These are phyloP conservation scores for Notothenia rossii DNA, from an alignment of 2,113 vertebrate species.

Conservation along the genomic window DNA sequence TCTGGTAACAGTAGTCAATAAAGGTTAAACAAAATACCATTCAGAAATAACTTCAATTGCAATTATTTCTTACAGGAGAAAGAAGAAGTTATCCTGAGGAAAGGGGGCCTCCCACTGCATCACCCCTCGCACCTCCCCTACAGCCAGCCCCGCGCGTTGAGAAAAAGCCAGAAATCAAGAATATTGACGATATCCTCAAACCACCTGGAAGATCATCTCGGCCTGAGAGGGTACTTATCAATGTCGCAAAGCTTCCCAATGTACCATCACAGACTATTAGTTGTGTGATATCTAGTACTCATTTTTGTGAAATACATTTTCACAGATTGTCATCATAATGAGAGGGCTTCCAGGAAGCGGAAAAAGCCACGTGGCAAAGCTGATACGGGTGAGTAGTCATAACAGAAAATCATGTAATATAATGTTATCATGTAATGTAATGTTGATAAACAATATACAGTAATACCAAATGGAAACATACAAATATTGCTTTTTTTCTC, in stretches of 20 bases:
- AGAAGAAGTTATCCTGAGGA: conserved; percentile 93
- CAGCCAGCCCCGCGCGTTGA: conserved; percentile 87
- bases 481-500: neutral
- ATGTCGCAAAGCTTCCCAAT: neutral
- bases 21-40: neutral
- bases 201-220: conserved; percentile 91
- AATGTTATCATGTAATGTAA: neutral
- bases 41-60: neutral
- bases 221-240: conserved; percentile 89
- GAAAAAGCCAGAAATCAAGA: conserved; percentile 97
- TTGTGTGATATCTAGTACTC: neutral
- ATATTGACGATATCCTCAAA: conserved; percentile 97
- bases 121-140: conserved; percentile 88
- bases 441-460: too few relatives aligned
- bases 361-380: conserved; percentile 98
- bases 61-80: conserved; percentile 83
- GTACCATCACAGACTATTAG: neutral
- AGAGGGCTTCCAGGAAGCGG: conserved; percentile 97
- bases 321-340: conserved; percentile 99
- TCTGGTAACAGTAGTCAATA: neutral
- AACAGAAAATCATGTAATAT: neutral
- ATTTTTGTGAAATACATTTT: conserved; percentile 45
- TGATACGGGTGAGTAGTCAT: conserved; percentile 90
- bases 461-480: too few relatives aligned
- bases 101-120: conserved; percentile 84